phyloP scores from a whole-genome alignment of 2,888 invertebrate species.

The Capitulum mitella region DNA sequence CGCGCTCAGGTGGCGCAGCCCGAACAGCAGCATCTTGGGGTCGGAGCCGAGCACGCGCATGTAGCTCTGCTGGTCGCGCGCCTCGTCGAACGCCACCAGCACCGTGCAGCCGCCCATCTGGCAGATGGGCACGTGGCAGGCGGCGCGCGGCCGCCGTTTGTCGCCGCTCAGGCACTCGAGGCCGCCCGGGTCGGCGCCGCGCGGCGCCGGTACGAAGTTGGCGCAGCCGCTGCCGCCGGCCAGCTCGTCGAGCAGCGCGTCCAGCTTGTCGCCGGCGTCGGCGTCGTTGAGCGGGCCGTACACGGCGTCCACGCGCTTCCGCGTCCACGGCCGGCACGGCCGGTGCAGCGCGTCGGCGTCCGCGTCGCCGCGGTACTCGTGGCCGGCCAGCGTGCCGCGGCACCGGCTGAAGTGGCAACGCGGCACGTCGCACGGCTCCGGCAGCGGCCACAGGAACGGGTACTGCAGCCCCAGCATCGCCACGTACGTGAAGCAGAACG shows the following conservation, averaged over 20 bases:
- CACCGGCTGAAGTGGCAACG: slow-evolving; percentile 9
- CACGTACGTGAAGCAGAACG: not conserved
- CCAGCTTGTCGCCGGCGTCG: not conserved
- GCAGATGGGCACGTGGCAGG: slow-evolving; percentile 21
- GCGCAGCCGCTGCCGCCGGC: not conserved
- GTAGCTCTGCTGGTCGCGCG: not conserved
- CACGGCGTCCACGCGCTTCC: too few species aligned
- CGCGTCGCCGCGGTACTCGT: slow-evolving; percentile 4
- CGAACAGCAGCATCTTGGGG: slow-evolving; percentile 10
- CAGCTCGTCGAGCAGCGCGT: not conserved
- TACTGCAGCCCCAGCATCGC: not conserved
- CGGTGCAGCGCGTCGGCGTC: not conserved
- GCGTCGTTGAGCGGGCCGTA: not conserved
- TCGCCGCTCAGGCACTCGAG: slow-evolving; percentile 11
- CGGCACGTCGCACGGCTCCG: not conserved
- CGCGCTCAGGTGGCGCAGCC: not conserved
- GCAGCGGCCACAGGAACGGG: slow-evolving; percentile 6
- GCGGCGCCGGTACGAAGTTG: not conserved
- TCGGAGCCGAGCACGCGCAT: slow-evolving; percentile 12
- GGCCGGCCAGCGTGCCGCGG: slow-evolving; percentile 12
- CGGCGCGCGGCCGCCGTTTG: not conserved
- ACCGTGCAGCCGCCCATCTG: slow-evolving; percentile 3
- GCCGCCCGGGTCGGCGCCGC: not conserved
- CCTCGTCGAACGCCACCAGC: slow-evolving; percentile 1
- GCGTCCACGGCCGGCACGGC: not conserved